phyloP scores from a whole-genome alignment of 2,797 vertebrate genomes.

The Eupleurogrammus muticus region DNA sequence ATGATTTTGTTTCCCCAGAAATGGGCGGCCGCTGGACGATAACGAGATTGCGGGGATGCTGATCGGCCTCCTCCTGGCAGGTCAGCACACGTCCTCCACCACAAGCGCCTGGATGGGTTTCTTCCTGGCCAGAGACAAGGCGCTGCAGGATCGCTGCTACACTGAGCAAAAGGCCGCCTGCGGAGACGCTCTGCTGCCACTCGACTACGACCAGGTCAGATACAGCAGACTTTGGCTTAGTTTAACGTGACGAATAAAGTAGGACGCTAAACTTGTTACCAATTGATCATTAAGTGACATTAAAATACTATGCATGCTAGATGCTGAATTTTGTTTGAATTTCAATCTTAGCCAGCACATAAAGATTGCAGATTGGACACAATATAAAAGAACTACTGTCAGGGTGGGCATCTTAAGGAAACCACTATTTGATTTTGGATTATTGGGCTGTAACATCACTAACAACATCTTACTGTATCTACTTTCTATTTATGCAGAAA shows the following conservation, averaged over 20 bases:
- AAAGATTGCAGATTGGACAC: not conserved
- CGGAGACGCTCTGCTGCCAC: conserved; percentile 87
- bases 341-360: too few species aligned
- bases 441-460: too few species aligned
- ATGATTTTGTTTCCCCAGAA: conserved; percentile 73
- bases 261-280: too few species aligned
- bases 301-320: too few species aligned
- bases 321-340: too few species aligned
- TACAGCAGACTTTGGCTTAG: too few species aligned
- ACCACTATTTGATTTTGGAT: too few species aligned
- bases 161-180: conserved; percentile 90
- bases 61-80: conserved; percentile 93
- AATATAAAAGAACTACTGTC: not conserved
- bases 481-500: too few species aligned
- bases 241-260: too few species aligned
- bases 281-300: too few species aligned
- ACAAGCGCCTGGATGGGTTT: conserved; percentile 97
- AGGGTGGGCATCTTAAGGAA: too few species aligned
- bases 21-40: conserved; percentile 87
- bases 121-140: conserved; percentile 91
- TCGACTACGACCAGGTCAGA: conserved; percentile 91
- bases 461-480: too few species aligned
- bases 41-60: conserved; percentile 94
- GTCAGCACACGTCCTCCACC: conserved; percentile 98
- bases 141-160: conserved; percentile 90